phyloP scores from a whole-genome alignment of 2,113 vertebrate species.

The Anhinga anhinga region DNA sequence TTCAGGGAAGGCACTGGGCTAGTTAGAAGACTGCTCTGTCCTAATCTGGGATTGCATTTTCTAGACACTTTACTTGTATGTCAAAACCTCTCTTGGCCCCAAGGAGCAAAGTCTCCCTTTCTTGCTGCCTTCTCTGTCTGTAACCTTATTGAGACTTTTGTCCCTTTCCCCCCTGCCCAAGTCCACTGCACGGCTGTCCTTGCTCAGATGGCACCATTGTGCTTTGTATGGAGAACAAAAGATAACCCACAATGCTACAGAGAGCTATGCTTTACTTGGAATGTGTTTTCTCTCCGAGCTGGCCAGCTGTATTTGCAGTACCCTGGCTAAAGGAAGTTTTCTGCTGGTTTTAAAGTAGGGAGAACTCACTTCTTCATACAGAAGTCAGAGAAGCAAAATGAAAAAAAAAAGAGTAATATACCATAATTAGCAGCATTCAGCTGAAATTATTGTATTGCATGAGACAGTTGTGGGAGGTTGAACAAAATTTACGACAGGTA shows the following conservation, averaged over 20 bases:
- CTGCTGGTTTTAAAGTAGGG: neutral
- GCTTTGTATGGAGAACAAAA: neutral
- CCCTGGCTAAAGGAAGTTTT: neutral
- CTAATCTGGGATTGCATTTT: neutral
- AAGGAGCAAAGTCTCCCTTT: neutral
- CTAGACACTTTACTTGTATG: neutral
- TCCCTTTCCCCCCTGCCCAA: fast-evolving
- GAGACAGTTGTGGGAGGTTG: neutral
- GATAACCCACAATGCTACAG: neutral
- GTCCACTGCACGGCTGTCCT: neutral
- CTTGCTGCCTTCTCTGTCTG: neutral
- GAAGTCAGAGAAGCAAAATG: neutral
- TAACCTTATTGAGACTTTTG: neutral
- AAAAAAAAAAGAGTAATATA: neutral
- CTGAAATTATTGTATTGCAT: neutral
- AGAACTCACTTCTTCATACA: neutral
- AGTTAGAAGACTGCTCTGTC: neutral
- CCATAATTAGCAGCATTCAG: neutral
- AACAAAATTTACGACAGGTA: neutral
- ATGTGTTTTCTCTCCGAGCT: neutral
- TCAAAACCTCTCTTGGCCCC: neutral
- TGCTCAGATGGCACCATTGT: neutral
- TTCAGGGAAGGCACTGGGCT: neutral
- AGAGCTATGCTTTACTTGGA: neutral
- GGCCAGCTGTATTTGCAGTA: neutral